Evolutionary conservation across 2,888 invertebrate species (phyloP), one percentile per base, ranked within the genome.

Genomic region (Furcula furcula): DNA sequence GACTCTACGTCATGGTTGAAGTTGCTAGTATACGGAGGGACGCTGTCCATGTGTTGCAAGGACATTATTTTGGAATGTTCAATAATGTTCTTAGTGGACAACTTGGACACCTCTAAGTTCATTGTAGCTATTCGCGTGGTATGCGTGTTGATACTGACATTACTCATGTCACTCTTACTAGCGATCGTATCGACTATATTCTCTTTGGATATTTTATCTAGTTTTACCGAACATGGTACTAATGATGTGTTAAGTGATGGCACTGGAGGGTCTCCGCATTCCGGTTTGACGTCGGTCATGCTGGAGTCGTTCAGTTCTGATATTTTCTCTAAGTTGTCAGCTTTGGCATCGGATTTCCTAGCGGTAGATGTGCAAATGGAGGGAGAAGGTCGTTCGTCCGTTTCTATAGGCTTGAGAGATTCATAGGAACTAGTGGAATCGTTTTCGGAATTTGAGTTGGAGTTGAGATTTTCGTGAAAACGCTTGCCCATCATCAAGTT

Each of bases 1-100:
- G 95, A 94, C 76, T 95, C 95, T 28, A 92, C 89, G 21, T 93
- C 93, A 42, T 90, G 89, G 50, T 70, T 78, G 35, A 82, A 80
- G 48, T 59, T 74, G 55, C 53, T 73, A 40, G 61, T 67, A 46
- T 70, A 79, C 0, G 75, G 55, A 9, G 78, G 80, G 44, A 73
- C 32, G 39, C 76, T 76, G 44, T 84, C 82, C 83, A 88, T 87
- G 47, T 87, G 86, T 49, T 89, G 88, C 32, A 89, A 70, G 1
- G 89, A 89, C 86, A 88, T 77, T 64, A 89, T 89, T 70, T 89
- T 89, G 78, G 89, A 89, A 85, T 89, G 89, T 79, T 89, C 89
- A 42, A 89, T 89, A 45, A 88, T 89, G 57, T 86, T 89, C 47
- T 89, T 89, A 36, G 89, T 89, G 7, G 89, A 89, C 41, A 89